Base-by-base conservation (phyloP, 2,888 invertebrate genomes). In the Craniophora ligustri region DNA sequence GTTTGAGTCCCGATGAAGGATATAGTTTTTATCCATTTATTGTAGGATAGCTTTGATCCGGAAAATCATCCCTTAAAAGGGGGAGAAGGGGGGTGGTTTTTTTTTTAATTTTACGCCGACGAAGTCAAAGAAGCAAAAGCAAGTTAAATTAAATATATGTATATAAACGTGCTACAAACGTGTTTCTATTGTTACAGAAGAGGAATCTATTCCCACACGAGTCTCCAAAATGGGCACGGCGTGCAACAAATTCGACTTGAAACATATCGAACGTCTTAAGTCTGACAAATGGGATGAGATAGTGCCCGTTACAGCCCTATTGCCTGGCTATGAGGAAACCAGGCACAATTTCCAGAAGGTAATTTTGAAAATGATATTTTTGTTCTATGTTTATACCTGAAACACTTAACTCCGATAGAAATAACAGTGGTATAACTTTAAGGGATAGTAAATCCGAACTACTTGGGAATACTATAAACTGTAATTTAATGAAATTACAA, bases 221-320 rank as follows among this genome's bases (percentile, higher is more conserved):
- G 76, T 79, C 16, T 73, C 87, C 41, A 78, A 84, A 79, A 88
- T 94, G 75, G 95, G 95, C 6, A 85, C 88, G 16, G 94, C 94
- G 8, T 94, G 94, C 64, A 85, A 80, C 35, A 82, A 86, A 47
- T 83, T 86, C 51, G 91, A 94, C 56, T 75, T 94, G 58, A 78
- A 88, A 65, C 84, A 88, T 79, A 86, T 95, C 45, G 82, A 85
- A 34, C 68, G 78, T 55, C 77, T 95, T 38, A 82, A 88, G 35
- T 86, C 93, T 26, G 87, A 95, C 82, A 84, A 90, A 72, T 95
- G 95, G 95, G 87, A 91, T 56, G 94, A 94, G 71, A 86, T 95
- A 47, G 91, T 95, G 5, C 94, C 94, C 1, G 87, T 92, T 80
- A 94, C 94, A 6, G 81, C 86, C 19, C 83, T 95, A 10, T 81